These are phyloP conservation scores for Cantharis nigra DNA, from an alignment of 2,888 invertebrate species.

Conservation along the genomic window DNA sequence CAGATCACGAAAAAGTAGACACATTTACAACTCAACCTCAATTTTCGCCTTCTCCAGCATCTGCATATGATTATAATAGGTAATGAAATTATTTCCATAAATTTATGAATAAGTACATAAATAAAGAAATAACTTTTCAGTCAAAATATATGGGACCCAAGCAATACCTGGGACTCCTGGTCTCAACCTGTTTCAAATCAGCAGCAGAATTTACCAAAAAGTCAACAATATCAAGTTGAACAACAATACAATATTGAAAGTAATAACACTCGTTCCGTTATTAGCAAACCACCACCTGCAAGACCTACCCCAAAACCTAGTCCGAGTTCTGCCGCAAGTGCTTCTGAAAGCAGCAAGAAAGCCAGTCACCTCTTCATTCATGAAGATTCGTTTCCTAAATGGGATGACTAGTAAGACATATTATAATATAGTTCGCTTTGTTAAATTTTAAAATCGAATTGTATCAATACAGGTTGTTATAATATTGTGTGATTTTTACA, in stretches of 20 bases:
- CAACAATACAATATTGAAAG: constrained; percentile 53
- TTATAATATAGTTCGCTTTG: constrained; percentile 30
- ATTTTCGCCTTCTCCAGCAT: constrained; percentile 32
- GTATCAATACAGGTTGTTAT: constrained; percentile 36
- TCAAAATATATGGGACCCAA: constrained; percentile 52
- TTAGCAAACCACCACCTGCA: constrained; percentile 42
- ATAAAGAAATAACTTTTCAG: constrained; percentile 16
- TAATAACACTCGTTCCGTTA: constrained; percentile 53
- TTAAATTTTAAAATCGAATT: constrained; percentile 34
- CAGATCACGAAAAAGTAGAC: constrained; percentile 55
- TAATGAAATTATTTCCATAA: constrained; percentile 30
- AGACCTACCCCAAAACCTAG: constrained; percentile 27
- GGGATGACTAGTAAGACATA: constrained; percentile 64
- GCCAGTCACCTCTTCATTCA: constrained; percentile 59
- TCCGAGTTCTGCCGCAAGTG: constrained; percentile 31
- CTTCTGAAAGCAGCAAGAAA: constrained; percentile 40
- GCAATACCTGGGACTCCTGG: constrained; percentile 46
- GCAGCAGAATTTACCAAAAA: constrained; percentile 30
- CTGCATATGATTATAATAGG: constrained; percentile 49
- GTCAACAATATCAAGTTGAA: constrained; percentile 51
- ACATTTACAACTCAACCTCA: constrained; percentile 43
- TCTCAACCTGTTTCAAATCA: constrained; percentile 40
- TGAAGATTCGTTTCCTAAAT: constrained; percentile 65
- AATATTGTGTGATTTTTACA: constrained; percentile 33
- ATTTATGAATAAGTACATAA: neutral